Evolutionary conservation across 2,113 vertebrate species (phyloP).

Genomic region (Dasyprocta punctata): DNA sequence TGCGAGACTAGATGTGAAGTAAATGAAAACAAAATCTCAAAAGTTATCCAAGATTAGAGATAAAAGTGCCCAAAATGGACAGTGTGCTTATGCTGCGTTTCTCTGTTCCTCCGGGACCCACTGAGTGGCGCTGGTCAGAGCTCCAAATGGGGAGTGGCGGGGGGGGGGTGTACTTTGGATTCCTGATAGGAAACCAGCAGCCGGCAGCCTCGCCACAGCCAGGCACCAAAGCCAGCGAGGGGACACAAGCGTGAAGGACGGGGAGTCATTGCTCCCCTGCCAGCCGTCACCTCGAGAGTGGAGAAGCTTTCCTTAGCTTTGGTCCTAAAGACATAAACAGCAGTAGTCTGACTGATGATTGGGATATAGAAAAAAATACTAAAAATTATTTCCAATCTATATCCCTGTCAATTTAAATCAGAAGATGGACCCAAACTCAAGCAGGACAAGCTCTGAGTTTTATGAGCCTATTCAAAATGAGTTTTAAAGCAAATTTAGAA

Average conservation of each 20-base stretch:
- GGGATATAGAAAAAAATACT: constrained; percentile 14
- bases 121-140: not conserved
- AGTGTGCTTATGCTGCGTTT: not conserved
- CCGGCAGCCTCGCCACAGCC: not conserved
- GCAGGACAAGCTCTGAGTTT: constrained; percentile 62
- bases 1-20: not conserved
- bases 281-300: not conserved
- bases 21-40: constrained; percentile 25
- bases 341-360: constrained; percentile 6
- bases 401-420: constrained; percentile 57
- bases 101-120: not conserved
- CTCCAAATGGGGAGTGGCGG: not conserved
- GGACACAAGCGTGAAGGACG: not conserved
- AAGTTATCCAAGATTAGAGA: not conserved
- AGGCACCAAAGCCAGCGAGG: constrained; percentile 15
- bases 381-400: constrained; percentile 64
- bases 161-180: not conserved
- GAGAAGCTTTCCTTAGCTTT: not conserved
- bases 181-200: not conserved
- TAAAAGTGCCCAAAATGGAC: not conserved
- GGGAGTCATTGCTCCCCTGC: fast-evolving
- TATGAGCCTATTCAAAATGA: constrained; percentile 68
- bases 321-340: constrained; percentile 48
- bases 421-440: constrained; percentile 25
- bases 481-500: constrained; percentile 76